Conservation (phyloP, 2,797 vertebrate species). For the Allobates femoralis region DNA sequence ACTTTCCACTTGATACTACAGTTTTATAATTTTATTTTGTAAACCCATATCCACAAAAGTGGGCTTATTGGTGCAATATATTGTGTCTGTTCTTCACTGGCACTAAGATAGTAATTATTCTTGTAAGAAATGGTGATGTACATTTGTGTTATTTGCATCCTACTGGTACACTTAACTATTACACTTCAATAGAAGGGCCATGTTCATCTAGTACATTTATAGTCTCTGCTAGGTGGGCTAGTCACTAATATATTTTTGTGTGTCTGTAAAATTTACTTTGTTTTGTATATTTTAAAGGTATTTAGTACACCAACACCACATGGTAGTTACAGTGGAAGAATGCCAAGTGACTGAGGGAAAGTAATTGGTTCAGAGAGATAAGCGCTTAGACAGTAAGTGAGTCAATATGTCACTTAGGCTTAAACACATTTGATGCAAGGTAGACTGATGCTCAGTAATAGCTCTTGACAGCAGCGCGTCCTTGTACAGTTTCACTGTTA, state of each 20-base stretch:
- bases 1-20: conserved; percentile 37
- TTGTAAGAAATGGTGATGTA: not conserved
- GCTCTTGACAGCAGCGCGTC: conserved; percentile 41
- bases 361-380: conserved; percentile 45
- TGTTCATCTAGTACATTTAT: not conserved
- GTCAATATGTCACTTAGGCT: conserved; percentile 57
- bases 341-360: conserved; percentile 32
- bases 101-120: not conserved
- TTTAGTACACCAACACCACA: not conserved
- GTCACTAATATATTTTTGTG: not conserved
- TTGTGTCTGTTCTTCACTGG: not conserved
- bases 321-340: not conserved
- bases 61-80: not conserved
- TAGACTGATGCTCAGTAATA: conserved; percentile 41
- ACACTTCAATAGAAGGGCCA: not conserved
- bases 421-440: conserved; percentile 49
- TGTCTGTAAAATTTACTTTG: not conserved
- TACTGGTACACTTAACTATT: not conserved
- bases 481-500: conserved; percentile 5
- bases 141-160: not conserved
- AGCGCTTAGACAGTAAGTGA: conserved; percentile 45
- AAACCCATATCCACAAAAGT: not conserved
- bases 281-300: not conserved
- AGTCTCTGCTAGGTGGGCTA: not conserved
- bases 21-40: conserved; percentile 21